phyloP scores from a whole-genome alignment of 1,140 invertebrate genomes.

The Caenorhabditis elegans region DNA sequence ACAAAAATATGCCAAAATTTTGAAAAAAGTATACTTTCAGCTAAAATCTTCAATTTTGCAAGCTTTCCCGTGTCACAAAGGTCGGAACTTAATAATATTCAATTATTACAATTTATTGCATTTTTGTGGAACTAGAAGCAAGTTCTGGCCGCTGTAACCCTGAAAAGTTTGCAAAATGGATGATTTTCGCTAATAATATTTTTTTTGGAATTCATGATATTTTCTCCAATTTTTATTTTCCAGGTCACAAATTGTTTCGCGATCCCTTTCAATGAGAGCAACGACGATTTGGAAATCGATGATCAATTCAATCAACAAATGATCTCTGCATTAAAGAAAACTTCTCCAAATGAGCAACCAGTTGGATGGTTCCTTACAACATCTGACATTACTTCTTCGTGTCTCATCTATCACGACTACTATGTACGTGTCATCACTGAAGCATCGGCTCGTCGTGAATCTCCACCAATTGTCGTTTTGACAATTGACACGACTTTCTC shows the following conservation, averaged over 20 bases:
- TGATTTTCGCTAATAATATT: neutral
- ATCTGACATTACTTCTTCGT: constrained; percentile 54
- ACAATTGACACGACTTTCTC: constrained; percentile 61
- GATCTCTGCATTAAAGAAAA: constrained; percentile 51
- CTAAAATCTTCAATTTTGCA: too few species aligned
- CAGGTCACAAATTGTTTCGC: constrained; percentile 63
- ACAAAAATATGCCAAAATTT: too few species aligned
- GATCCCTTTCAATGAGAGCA: constrained; percentile 61
- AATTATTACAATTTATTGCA: too few species aligned
- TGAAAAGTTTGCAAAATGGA: too few species aligned
- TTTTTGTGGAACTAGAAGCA: too few species aligned
- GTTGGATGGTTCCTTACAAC: constrained; percentile 64
- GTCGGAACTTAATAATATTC: too few species aligned
- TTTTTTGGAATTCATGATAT: neutral
- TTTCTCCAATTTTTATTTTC: neutral
- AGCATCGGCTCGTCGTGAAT: constrained; percentile 45
- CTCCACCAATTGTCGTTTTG: constrained; percentile 55
- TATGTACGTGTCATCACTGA: constrained; percentile 55
- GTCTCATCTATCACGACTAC: constrained; percentile 59
- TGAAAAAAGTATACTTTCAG: too few species aligned
- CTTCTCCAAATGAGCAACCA: constrained; percentile 60
- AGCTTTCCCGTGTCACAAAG: too few species aligned
- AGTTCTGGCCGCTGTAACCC: too few species aligned
- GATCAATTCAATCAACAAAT: constrained; percentile 62
- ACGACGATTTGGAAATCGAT: constrained; percentile 56